Evolutionary conservation across 92 coral and sea anemone species (phyloP).

Genomic region (Micromussa lordhowensis): DNA sequence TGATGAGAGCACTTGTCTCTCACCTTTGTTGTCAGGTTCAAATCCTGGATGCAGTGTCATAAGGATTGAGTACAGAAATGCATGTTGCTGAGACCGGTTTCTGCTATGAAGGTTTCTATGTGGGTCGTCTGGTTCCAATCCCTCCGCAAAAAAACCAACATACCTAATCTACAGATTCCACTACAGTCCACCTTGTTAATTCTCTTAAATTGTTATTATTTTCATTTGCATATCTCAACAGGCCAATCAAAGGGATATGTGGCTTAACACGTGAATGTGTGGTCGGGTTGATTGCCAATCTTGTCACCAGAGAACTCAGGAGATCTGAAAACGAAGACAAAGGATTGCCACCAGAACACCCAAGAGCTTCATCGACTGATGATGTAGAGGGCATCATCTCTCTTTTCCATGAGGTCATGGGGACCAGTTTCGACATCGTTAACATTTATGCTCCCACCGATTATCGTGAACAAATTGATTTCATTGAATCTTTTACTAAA

Average conservation of each 20-base stretch:
- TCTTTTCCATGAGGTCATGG: constrained; percentile 53
- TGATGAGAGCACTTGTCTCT: too few species aligned
- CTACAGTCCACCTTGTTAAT: too few species aligned
- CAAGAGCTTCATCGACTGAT: constrained; percentile 69
- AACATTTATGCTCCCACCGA: constrained; percentile 26
- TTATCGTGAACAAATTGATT: too few species aligned
- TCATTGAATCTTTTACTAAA: too few species aligned
- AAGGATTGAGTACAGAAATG: too few species aligned
- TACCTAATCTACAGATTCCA: too few species aligned
- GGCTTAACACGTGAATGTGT: constrained; percentile 55
- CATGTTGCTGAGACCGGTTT: too few species aligned
- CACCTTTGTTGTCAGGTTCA: too few species aligned
- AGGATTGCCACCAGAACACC: constrained; percentile 58
- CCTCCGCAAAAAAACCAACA: too few species aligned
- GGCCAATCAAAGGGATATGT: constrained; percentile 35
- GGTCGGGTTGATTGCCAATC: constrained; percentile 52
- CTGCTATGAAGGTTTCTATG: too few species aligned
- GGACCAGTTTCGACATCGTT: background rate
- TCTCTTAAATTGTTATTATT: background rate
- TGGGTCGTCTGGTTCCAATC: too few species aligned
- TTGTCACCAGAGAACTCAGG: constrained; percentile 47
- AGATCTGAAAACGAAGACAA: background rate
- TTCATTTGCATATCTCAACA: background rate
- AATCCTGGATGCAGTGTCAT: too few species aligned
- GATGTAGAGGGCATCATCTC: constrained; percentile 67